Conservation (phyloP, 2,888 invertebrate species). For the Archaeoteleia sp. region DNA sequence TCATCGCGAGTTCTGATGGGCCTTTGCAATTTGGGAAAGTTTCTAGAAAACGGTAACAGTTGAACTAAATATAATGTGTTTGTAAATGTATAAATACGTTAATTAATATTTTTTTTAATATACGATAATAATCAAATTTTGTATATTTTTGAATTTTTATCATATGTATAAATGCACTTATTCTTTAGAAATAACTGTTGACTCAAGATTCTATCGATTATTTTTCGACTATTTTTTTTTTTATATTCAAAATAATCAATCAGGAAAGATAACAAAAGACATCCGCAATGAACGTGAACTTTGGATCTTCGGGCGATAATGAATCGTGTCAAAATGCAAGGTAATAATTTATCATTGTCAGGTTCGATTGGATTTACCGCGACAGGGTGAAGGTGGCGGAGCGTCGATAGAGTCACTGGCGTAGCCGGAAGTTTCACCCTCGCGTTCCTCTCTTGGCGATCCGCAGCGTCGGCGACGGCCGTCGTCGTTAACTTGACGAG, state of each 20-base stretch:
- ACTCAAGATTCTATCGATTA: too few species aligned
- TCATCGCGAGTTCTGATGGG: constrained; percentile 38
- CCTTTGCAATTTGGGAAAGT: background rate
- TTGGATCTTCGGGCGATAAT: too few species aligned
- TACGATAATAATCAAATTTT: too few species aligned
- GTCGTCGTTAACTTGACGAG: constrained; percentile 70
- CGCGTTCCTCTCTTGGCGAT: constrained; percentile 64
- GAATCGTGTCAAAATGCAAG: too few species aligned
- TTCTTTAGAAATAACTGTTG: too few species aligned
- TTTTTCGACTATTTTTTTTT: too few species aligned
- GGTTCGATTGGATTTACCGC: constrained; percentile 1
- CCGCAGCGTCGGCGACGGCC: constrained; percentile 51
- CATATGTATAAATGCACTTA: too few species aligned
- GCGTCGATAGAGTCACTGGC: constrained; percentile 83
- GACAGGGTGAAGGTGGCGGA: constrained; percentile 41
- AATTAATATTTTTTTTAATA: too few species aligned
- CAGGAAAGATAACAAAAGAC: too few species aligned
- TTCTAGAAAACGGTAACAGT: background rate
- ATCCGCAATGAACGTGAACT: too few species aligned
- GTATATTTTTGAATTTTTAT: too few species aligned
- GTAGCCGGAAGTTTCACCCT: constrained; percentile 86
- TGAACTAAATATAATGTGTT: background rate
- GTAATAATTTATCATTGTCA: background rate
- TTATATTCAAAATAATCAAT: too few species aligned
- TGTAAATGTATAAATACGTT: constrained; percentile 1